Evolutionary conservation across 2,797 vertebrate genomes (phyloP).

Genomic region (Florisuga fusca): DNA sequence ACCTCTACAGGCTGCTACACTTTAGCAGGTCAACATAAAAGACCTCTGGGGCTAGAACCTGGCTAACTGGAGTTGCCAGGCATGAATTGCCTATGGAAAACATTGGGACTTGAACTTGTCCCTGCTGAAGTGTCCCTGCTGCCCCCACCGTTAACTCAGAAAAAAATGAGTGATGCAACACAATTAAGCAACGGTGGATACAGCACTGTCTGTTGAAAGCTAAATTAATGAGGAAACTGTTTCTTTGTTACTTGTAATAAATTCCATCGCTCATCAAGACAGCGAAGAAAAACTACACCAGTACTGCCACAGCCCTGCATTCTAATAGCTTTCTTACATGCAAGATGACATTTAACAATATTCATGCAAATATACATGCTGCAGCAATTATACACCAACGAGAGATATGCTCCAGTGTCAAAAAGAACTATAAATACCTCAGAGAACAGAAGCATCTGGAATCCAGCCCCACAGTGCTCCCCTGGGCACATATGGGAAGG

Average conservation of each 20-base stretch:
- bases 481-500: neutral
- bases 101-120: neutral
- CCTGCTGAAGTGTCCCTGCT: neutral
- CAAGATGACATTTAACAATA: neutral
- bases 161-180: neutral
- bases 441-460: neutral
- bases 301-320: neutral
- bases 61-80: neutral
- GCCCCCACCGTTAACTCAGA: neutral
- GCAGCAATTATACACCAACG: conserved; percentile 36
- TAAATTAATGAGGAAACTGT: neutral
- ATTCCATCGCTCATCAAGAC: conserved; percentile 36
- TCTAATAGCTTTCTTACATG: conserved; percentile 24
- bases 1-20: neutral
- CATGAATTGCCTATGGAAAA: neutral
- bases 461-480: neutral
- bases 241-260: conserved; percentile 17
- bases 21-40: neutral
- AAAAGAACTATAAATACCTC: neutral
- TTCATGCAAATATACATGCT: neutral
- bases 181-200: neutral
- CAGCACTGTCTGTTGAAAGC: neutral
- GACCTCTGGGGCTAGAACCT: neutral
- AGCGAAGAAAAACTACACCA: neutral
- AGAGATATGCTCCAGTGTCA: conserved; percentile 14